Evolutionary conservation across 2,113 vertebrate species (phyloP).

Genomic region (Plotosus lineatus): DNA sequence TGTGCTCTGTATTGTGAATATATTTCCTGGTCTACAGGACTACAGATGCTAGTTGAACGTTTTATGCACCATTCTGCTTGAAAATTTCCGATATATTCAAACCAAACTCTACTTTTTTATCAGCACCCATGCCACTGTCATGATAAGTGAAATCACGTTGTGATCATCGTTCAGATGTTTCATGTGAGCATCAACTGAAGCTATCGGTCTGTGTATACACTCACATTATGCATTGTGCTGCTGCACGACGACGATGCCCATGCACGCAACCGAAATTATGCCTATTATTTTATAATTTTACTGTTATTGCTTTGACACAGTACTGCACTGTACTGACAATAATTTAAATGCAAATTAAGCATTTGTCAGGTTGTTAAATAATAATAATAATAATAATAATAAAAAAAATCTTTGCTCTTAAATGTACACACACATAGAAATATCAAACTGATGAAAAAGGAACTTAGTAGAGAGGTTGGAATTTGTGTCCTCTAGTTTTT

Average conservation of each 20-base stretch:
- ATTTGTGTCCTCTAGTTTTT: neutral
- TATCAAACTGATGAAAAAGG: neutral
- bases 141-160: neutral
- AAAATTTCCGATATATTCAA: neutral
- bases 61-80: neutral
- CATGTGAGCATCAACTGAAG: neutral
- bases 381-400: no score
- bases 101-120: neutral
- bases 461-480: neutral
- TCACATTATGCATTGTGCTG: neutral
- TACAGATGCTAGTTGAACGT: neutral
- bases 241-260: neutral
- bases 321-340: neutral
- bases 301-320: neutral
- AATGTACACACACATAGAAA: no score
- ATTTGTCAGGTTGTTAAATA: conserved; percentile 3
- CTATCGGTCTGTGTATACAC: neutral
- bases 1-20: neutral
- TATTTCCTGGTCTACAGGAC: neutral
- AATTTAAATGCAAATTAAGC: neutral
- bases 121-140: neutral
- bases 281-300: neutral
- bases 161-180: neutral
- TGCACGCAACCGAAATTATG: neutral
- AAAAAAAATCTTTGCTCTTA: neutral